Conservation (phyloP, 2,888 invertebrate genomes). For the Zelleria hepariella region DNA sequence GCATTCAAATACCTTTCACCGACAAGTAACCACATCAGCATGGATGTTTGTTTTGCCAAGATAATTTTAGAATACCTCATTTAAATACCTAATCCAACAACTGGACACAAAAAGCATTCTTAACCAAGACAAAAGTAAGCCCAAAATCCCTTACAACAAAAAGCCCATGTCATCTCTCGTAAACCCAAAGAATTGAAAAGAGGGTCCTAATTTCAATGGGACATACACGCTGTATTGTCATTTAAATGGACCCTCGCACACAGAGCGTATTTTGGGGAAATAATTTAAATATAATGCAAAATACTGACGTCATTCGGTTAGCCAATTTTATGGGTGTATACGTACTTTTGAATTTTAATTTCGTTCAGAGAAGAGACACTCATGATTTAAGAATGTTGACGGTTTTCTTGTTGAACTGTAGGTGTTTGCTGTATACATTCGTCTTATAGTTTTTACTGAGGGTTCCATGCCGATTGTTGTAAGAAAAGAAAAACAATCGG, state of each 20-base stretch:
- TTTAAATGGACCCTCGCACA: constrained; percentile 34
- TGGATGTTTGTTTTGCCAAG: background rate
- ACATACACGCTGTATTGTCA: constrained; percentile 37
- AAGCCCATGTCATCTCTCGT: background rate
- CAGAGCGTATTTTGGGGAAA: constrained; percentile 15
- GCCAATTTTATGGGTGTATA: background rate
- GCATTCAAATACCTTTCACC: too few relatives aligned
- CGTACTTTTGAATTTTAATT: background rate
- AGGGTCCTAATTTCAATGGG: background rate
- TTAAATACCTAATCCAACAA: background rate
- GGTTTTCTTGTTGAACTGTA: too few relatives aligned
- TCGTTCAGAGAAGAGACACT: background rate
- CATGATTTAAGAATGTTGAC: too few relatives aligned
- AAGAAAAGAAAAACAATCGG: too few relatives aligned
- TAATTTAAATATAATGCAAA: constrained; percentile 39
- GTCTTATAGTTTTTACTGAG: too few relatives aligned
- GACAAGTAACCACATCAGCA: background rate
- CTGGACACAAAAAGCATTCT: background rate
- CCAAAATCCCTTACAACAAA: background rate
- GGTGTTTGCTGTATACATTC: too few relatives aligned
- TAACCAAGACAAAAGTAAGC: background rate
- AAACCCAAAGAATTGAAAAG: background rate
- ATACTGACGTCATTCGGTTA: background rate
- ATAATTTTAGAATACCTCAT: background rate
- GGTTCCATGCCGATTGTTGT: too few relatives aligned